phyloP scores from a whole-genome alignment of 1,140 invertebrate species.

The Heterodera carotae region DNA sequence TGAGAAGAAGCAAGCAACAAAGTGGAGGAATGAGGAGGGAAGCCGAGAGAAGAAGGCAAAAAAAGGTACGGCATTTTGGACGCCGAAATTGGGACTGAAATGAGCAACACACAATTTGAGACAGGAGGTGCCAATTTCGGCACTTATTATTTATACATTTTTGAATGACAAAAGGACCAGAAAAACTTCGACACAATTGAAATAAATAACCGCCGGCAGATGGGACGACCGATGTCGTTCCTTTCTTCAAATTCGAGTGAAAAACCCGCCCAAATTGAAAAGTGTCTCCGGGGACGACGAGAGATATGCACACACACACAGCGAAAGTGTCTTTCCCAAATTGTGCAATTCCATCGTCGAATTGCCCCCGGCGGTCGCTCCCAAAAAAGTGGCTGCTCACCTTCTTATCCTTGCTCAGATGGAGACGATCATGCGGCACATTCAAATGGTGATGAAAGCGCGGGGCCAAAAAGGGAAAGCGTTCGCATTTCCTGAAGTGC shows the following conservation, averaged over 20 bases:
- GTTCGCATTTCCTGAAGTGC: constrained; percentile 29
- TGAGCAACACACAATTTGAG: too few species aligned
- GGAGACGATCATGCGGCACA: constrained; percentile 8
- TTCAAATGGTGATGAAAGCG: constrained; percentile 29
- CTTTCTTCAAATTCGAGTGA: too few species aligned
- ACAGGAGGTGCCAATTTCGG: too few species aligned
- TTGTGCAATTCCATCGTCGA: background rate
- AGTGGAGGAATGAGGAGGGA: background rate
- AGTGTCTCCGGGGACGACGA: background rate
- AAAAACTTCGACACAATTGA: background rate
- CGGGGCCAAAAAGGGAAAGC: constrained; percentile 18
- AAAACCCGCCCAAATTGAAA: background rate
- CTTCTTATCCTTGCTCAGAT: constrained; percentile 25
- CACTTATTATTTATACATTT: background rate
- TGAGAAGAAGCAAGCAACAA: background rate
- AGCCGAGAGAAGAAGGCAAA: too few species aligned
- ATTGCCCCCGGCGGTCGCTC: background rate
- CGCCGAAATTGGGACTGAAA: too few species aligned
- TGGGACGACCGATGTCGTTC: too few species aligned
- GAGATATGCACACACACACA: too few species aligned
- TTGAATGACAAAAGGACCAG: background rate
- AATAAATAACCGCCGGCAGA: background rate
- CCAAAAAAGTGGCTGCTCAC: background rate
- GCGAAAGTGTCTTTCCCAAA: background rate
- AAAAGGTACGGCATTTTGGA: too few species aligned